Base-by-base conservation (phyloP, 2,797 vertebrate species). In the Sphaeramia orbicularis region DNA sequence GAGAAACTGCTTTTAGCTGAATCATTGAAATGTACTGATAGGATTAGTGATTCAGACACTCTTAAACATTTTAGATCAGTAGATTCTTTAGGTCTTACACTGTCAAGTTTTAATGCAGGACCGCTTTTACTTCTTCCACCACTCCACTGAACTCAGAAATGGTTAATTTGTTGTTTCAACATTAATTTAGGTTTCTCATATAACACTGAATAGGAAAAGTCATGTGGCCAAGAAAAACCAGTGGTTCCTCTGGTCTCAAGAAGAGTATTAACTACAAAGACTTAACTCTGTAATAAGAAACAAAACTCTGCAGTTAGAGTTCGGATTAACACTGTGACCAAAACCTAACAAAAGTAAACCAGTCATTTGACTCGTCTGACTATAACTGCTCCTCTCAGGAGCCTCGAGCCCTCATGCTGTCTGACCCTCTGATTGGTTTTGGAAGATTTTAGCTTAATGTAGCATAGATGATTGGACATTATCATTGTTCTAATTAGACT, bases 401-500 rank as follows among this genome's bases (percentile, higher is more conserved):
- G 66, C 55, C 44, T 11, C 53, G 12, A 37, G 38, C 36, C 21
- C 54, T 73, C 14, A 0, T 18, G 54, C 68, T 78, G 67, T 38
- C 61, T 66, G 62, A 72, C 65, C 65, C 40, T 56, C 65, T 83
- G 67, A 75, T 56, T 77, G 69, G 68, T 38, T 54, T 48, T 24
- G 50, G 66, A 75, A 62, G 61, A 76, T 55, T 72, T 71, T 60
- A 67, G 51, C 48, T 74, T 80, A 67, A 89, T 82, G 85, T 67
- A 70, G 78, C 76, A 52, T 59, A 63, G 51, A 77, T 66, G 68
- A 85, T 77, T 73, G 84, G 71, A 79, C 66, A 76, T 83, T 79
- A 84, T 78, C 65, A 71, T 74, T 62, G 66, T 66, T 78, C 52
- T 65, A 80, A 90, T 88, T 78, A 80, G 60, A 48, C 41, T 70